These are phyloP conservation scores for Xerus inauris DNA, from an alignment of 2,113 vertebrate genomes.

Conservation along the genomic window DNA sequence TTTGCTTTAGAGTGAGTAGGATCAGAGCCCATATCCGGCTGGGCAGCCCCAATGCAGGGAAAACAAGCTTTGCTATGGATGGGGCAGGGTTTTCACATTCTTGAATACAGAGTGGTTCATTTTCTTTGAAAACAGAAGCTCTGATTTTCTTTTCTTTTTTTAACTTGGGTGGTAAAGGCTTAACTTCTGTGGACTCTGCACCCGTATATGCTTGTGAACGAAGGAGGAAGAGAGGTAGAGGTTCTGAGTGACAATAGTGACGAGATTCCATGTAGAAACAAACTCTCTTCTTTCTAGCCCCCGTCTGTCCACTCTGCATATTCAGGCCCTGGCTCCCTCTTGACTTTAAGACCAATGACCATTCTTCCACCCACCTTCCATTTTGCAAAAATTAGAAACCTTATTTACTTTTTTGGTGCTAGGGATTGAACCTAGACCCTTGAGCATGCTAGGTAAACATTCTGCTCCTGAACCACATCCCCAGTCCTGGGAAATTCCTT, in stretches of 20 bases:
- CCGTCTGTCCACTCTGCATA: too few species aligned
- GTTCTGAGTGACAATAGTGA: not conserved
- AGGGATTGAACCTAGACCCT: too few species aligned
- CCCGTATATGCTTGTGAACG: not conserved
- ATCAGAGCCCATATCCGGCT: not conserved
- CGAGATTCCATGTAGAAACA: not conserved
- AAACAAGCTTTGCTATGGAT: not conserved
- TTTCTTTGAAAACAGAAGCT: not conserved
- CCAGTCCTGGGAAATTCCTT: not conserved
- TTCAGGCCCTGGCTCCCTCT: not conserved
- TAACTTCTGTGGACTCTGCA: not conserved
- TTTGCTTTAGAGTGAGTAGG: not conserved
- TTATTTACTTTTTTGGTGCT: too few species aligned
- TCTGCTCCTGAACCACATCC: too few species aligned
- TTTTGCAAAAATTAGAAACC: not conserved
- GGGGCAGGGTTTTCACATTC: not conserved
- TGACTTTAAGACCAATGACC: not conserved
- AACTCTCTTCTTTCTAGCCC: not conserved
- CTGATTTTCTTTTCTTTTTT: not conserved
- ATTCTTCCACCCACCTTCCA: not conserved
- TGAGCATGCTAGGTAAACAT: too few species aligned
- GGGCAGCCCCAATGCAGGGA: not conserved
- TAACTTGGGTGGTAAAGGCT: not conserved
- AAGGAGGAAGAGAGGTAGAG: not conserved
- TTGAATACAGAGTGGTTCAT: not conserved